phyloP scores from a whole-genome alignment of 2,888 invertebrate species.

The Plagodis pulveraria region DNA sequence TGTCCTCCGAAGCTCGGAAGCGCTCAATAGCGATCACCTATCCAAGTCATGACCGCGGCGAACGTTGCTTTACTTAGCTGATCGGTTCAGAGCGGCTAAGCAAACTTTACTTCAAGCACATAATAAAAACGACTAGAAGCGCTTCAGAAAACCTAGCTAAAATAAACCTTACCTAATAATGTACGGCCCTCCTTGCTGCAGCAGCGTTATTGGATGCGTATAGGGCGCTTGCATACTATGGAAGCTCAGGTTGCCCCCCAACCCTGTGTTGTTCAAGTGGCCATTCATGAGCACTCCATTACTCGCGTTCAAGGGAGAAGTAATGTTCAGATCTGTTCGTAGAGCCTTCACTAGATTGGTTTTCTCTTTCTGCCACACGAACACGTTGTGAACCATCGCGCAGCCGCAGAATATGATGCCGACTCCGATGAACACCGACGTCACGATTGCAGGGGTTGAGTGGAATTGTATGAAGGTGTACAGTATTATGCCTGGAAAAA shows the following conservation, averaged over 20 bases:
- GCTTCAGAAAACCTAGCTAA: no score
- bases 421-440: slow-evolving; percentile 94
- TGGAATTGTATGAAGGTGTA: slow-evolving; percentile 97
- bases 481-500: slow-evolving; percentile 91
- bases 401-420: slow-evolving; percentile 96
- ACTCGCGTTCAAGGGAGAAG: slow-evolving; percentile 60
- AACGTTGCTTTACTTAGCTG: no score
- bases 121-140: no score
- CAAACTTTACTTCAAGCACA: no score
- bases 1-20: no score
- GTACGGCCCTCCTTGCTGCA: slow-evolving; percentile 84
- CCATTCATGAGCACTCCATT: slow-evolving; percentile 74
- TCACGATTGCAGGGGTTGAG: slow-evolving; percentile 95
- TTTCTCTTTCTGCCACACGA: slow-evolving; percentile 96
- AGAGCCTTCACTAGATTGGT: slow-evolving; percentile 91
- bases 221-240: slow-evolving; percentile 73
- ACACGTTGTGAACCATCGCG: slow-evolving; percentile 97
- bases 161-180: slow-evolving; percentile 74
- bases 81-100: no score
- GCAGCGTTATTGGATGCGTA: slow-evolving; percentile 73
- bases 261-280: slow-evolving; percentile 70
- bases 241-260: slow-evolving; percentile 69
- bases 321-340: slow-evolving; percentile 60
- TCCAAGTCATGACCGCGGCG: no score
- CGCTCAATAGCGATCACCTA: no score